Base-by-base conservation (phyloP, 2,797 vertebrate genomes). In the Sphenopsis melanotis region DNA sequence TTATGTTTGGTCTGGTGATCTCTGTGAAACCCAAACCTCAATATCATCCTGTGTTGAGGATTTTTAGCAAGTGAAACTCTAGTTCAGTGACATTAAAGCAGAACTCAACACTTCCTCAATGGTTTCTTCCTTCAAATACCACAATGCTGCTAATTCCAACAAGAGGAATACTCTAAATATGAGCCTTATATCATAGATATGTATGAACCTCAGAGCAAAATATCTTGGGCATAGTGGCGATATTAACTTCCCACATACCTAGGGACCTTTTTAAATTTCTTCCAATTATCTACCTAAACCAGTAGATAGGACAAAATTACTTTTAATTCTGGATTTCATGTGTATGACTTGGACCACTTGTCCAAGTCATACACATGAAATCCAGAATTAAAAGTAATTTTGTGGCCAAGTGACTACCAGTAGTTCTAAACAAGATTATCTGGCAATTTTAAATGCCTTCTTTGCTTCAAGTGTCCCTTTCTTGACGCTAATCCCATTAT, bases 51-150 rank as follows among this genome's bases (percentile, higher is more conserved):
- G 9, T 50, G 20, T 1, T 64, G 50, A 69, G 34, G 71, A 70
- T 42, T 95, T 95, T 94, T 91, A 74, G 87, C 78, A 85, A 92
- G 21, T n/a, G 64, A 89, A 93, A 93, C 26, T 59, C 32, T 21
- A 60, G 34, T 69, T 94, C 26, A 46, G 37, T 84, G 36, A 70
- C 49, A 41, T 39, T 79, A 89, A 90, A 90, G 39, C 19, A 84
- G 47, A 89, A 92, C 12, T 37, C 77, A 64, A 50, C 24, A 26
- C 6, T 86, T 89, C 56, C 44, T 74, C 2, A 0, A 59, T 47
- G 19, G 4, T 66, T 89, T 82, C 47, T 74, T 76, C 34, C 52
- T 70, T 89, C 36, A 77, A 41, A 41, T 59, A 34, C 9, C 30
- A 29, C 34, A 44, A 37, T 15, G 30, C 16, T 66, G 19, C 21